These are phyloP conservation scores for Metaphire vulgaris DNA, from an alignment of 1,140 invertebrate genomes.

Conservation along the genomic window DNA sequence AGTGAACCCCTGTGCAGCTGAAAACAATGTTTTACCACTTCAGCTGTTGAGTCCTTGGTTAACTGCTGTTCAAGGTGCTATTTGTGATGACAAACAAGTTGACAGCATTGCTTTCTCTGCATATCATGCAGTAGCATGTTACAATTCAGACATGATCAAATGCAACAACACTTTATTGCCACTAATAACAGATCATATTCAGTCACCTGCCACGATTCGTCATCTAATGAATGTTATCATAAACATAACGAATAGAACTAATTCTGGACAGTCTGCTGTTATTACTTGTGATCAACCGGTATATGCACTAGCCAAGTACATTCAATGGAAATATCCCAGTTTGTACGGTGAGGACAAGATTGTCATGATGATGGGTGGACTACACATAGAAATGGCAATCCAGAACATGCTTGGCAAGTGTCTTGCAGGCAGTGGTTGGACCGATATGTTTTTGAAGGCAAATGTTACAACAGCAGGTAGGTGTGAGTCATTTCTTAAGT, in stretches of 20 bases:
- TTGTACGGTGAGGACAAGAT: slow-evolving; percentile 35
- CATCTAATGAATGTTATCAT: slow-evolving; percentile 2
- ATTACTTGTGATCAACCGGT: slow-evolving; percentile 32
- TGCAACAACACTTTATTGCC: not conserved
- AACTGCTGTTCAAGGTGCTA: not conserved
- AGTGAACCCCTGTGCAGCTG: not conserved
- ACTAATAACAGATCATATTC: not conserved
- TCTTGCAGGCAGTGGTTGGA: not conserved
- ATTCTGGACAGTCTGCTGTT: slow-evolving; percentile 32
- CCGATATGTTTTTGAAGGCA: not conserved
- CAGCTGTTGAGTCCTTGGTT: not conserved
- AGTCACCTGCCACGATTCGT: not conserved
- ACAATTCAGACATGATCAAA: not conserved
- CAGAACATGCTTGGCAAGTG: slow-evolving; percentile 26
- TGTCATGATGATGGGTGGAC: slow-evolving; percentile 37
- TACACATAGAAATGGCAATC: slow-evolving; percentile 36
- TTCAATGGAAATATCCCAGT: slow-evolving; percentile 35
- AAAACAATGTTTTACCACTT: not conserved
- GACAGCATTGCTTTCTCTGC: not conserved
- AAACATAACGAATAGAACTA: slow-evolving; percentile 2
- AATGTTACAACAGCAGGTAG: not conserved
- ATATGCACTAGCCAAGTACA: slow-evolving; percentile 34
- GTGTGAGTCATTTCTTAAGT: not conserved
- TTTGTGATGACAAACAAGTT: not conserved
- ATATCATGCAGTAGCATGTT: not conserved